Base-by-base conservation (phyloP, 2,113 vertebrate species). In the Forbesichthys agassizii region DNA sequence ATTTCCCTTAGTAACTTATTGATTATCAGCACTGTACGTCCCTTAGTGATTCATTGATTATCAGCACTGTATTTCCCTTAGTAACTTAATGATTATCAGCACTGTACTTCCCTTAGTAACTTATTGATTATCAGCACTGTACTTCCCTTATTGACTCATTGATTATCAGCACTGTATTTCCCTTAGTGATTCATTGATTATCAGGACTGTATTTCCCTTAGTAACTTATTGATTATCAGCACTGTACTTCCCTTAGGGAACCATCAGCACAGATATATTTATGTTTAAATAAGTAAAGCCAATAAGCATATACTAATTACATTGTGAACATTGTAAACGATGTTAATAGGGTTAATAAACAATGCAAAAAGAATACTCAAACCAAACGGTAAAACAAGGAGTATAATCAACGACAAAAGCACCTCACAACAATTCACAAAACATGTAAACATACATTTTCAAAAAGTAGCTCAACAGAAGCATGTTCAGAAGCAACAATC, bases 321-420 rank as follows among this genome's bases (percentile, higher is more conserved):
- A 11, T 49, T 71, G 65, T 12, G 9, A 59, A 16, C 11, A 48
- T 6, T 11, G 36, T 42, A 42, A 42, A 69, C n/a, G n/a, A 2
- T 7, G 18, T 33, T n/a, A 18, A 9, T 27, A 27, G 2, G 27
- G 27, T 27, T 27, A 63, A 9, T 56, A 6, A 20, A 56, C n/a
- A 56, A 27, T 27, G 7, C 53, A 14, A 52, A 27, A 27, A 27
- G 27, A 27, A 27, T 27, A 27, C 27, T 27, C 54, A 53, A 13
- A 2, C 27, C 27, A 12, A 61, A 51, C 54, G 9, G n/a, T 12
- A 46, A 1, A 1, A 49, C 33, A 52, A 51, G 27, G 1, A 57
- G 80, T 82, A 80, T 58, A 69, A 77, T 64, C 55, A 52, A 79
- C 49, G 49, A 53, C 36, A 48, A 66, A 16, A 51, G 61, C 33